A percentile compares a stretch with the other conserved stretches of the same genome.
Evolutionary conservation across 2,113 vertebrate genomes (phyloP).

Genomic region (Hemibagrus wyckioides): DNA sequence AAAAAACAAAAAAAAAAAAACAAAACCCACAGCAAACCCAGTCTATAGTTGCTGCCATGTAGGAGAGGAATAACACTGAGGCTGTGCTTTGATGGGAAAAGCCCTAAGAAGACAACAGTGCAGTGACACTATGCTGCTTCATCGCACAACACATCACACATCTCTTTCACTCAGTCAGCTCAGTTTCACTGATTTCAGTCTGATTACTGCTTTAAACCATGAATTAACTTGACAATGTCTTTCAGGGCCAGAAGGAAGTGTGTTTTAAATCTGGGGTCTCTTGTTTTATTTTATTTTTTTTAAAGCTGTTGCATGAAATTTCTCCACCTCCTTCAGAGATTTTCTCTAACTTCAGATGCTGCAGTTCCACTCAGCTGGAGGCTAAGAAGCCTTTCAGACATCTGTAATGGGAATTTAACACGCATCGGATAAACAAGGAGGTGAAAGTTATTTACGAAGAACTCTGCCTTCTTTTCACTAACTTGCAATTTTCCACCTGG

Average conservation of each 20-base stretch:
- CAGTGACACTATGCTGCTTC: background rate
- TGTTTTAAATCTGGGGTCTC: background rate
- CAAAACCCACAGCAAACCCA: background rate
- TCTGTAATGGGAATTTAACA: background rate
- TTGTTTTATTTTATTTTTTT: no score
- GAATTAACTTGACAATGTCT: background rate
- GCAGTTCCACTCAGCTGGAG: background rate
- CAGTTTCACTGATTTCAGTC: background rate
- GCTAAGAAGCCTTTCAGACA: constrained; percentile 7
- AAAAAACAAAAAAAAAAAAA: background rate
- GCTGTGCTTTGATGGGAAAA: no score
- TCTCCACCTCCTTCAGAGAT: background rate
- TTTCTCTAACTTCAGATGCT: background rate
- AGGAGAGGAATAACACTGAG: background rate
- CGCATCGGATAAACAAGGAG: background rate
- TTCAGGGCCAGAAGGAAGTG: background rate
- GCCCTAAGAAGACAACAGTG: no score
- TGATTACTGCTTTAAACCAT: background rate
- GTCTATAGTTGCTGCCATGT: background rate
- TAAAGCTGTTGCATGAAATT: background rate
- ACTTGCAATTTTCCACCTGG: background rate
- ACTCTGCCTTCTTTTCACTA: background rate
- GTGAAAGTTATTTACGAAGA: background rate
- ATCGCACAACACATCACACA: no score
- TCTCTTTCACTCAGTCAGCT: background rate